Evolutionary conservation across 2,888 invertebrate genomes (phyloP).

Genomic region (Galeruca laticollis): DNA sequence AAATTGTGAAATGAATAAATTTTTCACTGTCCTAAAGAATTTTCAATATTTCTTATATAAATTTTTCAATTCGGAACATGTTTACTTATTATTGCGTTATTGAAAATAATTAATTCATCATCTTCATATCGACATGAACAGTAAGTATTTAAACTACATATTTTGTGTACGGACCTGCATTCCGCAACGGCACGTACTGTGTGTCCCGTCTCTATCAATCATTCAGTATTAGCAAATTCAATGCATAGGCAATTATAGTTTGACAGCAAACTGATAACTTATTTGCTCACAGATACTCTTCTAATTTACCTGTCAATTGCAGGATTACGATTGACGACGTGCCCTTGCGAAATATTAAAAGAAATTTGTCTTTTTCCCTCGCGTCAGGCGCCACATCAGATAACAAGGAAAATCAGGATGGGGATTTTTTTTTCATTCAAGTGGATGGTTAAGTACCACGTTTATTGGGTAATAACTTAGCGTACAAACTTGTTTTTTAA

Average conservation of each 20-base stretch:
- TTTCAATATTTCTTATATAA: too few species aligned
- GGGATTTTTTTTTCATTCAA: neutral
- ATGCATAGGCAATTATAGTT: slow-evolving; percentile 59
- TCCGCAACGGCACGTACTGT: neutral
- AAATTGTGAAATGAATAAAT: too few species aligned
- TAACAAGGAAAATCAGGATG: slow-evolving; percentile 2
- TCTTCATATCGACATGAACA: too few species aligned
- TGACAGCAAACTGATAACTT: slow-evolving; percentile 63
- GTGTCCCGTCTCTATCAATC: slow-evolving; percentile 29
- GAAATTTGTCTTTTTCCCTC: slow-evolving; percentile 35
- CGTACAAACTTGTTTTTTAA: neutral
- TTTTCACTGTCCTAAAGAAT: too few species aligned
- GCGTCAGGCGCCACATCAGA: slow-evolving; percentile 8
- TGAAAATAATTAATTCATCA: too few species aligned
- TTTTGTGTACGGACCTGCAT: slow-evolving; percentile 4
- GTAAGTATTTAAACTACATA: neutral
- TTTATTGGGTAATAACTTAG: neutral
- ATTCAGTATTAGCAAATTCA: slow-evolving; percentile 37
- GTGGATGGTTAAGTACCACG: neutral
- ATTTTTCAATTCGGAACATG: too few species aligned
- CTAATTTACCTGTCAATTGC: slow-evolving; percentile 57
- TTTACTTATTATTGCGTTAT: too few species aligned
- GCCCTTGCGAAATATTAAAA: slow-evolving; percentile 38
- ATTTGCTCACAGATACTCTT: slow-evolving; percentile 55
- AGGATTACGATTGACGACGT: slow-evolving; percentile 43